A percentile compares a stretch with the other conserved stretches of the same genome.
These are phyloP conservation scores for Phrynosoma blainvillii DNA, from an alignment of 2,113 vertebrate genomes.

Conservation along the genomic window DNA sequence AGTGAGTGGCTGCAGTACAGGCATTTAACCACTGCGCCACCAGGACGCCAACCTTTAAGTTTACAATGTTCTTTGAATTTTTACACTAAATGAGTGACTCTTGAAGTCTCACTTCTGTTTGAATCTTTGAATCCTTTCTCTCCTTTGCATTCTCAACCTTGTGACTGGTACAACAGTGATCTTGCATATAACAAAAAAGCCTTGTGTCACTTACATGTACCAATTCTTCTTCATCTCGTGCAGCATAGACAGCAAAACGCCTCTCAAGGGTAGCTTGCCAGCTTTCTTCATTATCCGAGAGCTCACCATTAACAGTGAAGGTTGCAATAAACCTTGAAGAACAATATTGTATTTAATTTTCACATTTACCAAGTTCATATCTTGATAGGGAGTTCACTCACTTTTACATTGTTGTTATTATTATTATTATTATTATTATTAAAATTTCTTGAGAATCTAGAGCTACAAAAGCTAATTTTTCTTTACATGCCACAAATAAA, in stretches of 20 bases:
- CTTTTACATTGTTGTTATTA: not conserved
- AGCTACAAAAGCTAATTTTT: not conserved
- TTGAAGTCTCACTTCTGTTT: too few relatives aligned
- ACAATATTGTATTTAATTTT: not conserved
- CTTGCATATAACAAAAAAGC: not conserved
- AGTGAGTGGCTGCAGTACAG: too few relatives aligned
- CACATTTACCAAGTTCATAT: not conserved
- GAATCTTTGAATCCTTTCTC: not conserved
- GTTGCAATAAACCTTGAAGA: slow-evolving; percentile 86
- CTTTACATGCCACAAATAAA: not conserved
- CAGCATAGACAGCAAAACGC: slow-evolving; percentile 85
- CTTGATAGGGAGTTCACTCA: not conserved
- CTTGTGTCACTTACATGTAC: slow-evolving; percentile 83
- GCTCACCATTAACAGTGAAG: slow-evolving; percentile 85
- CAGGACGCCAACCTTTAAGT: too few relatives aligned
- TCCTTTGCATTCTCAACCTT: not conserved
- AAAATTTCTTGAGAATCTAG: not conserved
- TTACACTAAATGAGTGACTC: too few relatives aligned
- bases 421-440: not conserved
- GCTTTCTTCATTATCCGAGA: slow-evolving; percentile 76
- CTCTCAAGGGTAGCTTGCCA: slow-evolving; percentile 79
- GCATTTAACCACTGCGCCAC: too few relatives aligned
- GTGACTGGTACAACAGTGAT: not conserved
- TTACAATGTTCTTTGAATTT: too few relatives aligned
- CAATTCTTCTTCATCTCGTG: slow-evolving; percentile 85